Percentiles rank a stretch among this genome's conserved stretches.
Conservation (phyloP, 2,888 invertebrate species). For the Catonia carolina region DNA sequence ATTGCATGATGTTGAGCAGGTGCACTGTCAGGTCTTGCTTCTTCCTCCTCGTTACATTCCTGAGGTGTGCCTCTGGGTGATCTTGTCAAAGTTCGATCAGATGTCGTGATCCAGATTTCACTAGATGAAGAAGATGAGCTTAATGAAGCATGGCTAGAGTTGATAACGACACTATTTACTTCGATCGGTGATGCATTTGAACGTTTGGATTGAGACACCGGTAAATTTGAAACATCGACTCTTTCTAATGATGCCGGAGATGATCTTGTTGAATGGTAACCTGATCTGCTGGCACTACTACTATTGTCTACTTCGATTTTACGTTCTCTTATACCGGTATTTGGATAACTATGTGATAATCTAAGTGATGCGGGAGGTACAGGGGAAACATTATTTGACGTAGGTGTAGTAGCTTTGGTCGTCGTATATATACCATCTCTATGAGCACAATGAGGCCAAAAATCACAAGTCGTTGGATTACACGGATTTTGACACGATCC, state of each 20-base stretch:
- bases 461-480: conserved; percentile 52
- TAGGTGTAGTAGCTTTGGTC: conserved; percentile 27
- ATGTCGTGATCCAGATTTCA: conserved; percentile 49
- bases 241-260: conserved; percentile 43
- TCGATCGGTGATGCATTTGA: conserved; percentile 22
- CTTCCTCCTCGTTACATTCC: conserved; percentile 32
- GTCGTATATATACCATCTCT: conserved; percentile 39
- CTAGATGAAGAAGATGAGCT: conserved; percentile 45
- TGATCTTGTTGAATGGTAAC: conserved; percentile 37
- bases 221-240: conserved; percentile 30
- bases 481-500: conserved; percentile 41
- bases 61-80: conserved; percentile 49
- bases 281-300: conserved; percentile 18
- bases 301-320: conserved; percentile 7
- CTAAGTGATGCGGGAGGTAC: conserved; percentile 36
- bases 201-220: too few species aligned
- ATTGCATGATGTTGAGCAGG: conserved; percentile 39
- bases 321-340: conserved; percentile 28
- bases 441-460: conserved; percentile 55
- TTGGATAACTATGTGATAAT: conserved; percentile 48
- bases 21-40: conserved; percentile 48
- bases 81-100: conserved; percentile 21
- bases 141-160: conserved; percentile 17
- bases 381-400: conserved; percentile 38
- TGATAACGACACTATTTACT: conserved; percentile 24